Percentiles rank a stretch among this genome's conserved stretches.
Evolutionary conservation across 2,888 invertebrate species (phyloP).

Genomic region (Tetropium fuscum): DNA sequence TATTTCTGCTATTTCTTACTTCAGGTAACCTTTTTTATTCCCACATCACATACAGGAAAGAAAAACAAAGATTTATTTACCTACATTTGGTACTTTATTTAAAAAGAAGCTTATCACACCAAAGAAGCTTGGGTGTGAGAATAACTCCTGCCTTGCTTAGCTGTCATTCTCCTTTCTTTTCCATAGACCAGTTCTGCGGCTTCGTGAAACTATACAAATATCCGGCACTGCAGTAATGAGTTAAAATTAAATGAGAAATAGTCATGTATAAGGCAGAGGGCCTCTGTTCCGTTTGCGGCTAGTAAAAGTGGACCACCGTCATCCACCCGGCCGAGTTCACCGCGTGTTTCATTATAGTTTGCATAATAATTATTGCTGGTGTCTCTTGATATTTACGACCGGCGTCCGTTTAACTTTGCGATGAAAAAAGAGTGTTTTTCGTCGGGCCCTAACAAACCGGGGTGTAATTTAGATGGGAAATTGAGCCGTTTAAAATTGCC

Average conservation of each 20-base stretch:
- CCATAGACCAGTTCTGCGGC: neutral
- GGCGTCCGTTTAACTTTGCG: slow-evolving; percentile 6
- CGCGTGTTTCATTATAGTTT: slow-evolving; percentile 18
- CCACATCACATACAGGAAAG: too few relatives aligned
- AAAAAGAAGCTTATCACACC: too few relatives aligned
- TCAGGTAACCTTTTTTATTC: too few relatives aligned
- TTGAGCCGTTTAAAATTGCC: too few relatives aligned
- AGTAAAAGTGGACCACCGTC: slow-evolving; percentile 18
- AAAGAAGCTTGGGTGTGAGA: too few relatives aligned
- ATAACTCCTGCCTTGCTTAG: too few relatives aligned
- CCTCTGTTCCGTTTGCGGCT: slow-evolving; percentile 14
- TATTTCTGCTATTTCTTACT: too few relatives aligned
- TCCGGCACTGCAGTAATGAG: slow-evolving; percentile 12
- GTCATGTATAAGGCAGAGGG: slow-evolving; percentile 18
- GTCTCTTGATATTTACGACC: slow-evolving; percentile 3
- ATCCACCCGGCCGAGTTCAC: slow-evolving; percentile 7
- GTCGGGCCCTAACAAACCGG: neutral
- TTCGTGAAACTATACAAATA: slow-evolving; percentile 5
- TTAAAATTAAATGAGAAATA: slow-evolving; percentile 23
- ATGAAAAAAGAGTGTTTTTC: neutral
- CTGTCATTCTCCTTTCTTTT: neutral
- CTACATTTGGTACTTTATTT: too few relatives aligned
- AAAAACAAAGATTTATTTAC: too few relatives aligned
- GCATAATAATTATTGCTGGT: slow-evolving; percentile 21
- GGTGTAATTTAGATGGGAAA: too few relatives aligned